phyloP scores from a whole-genome alignment of 2,797 vertebrate genomes.

The Scolopax bukidnonensis region DNA sequence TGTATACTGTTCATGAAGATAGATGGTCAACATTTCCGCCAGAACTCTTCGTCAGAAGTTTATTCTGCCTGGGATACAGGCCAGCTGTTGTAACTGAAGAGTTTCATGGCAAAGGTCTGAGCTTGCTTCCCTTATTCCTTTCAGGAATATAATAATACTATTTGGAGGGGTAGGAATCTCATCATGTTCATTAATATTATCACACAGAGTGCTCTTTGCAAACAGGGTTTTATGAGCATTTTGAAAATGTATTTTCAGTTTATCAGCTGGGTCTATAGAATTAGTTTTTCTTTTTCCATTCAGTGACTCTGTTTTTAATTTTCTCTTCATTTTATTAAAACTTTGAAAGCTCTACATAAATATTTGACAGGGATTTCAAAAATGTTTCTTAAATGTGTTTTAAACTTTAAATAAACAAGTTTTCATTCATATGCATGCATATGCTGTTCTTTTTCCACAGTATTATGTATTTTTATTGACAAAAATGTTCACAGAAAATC shows the following conservation, averaged over 20 bases:
- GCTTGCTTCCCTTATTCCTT: not conserved
- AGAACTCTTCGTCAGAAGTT: not conserved
- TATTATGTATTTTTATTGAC: not conserved
- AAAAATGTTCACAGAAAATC: not conserved
- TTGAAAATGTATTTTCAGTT: not conserved
- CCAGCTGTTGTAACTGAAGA: conserved; percentile 42
- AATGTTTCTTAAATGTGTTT: not conserved
- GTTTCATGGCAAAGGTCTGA: conserved; percentile 22
- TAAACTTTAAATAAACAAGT: not conserved
- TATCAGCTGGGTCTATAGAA: not conserved
- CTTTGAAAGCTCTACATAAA: not conserved
- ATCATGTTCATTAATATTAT: not conserved
- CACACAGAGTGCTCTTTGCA: not conserved
- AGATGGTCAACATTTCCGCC: conserved; percentile 35
- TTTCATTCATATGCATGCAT: not conserved
- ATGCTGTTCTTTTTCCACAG: not conserved
- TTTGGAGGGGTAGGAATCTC: not conserved
- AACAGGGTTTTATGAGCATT: not conserved
- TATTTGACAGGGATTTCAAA: not conserved
- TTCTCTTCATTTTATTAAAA: not conserved
- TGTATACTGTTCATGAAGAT: conserved; percentile 35
- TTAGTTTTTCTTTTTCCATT: not conserved
- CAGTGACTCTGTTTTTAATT: not conserved
- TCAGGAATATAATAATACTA: not conserved
- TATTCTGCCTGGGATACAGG: conserved; percentile 21